Evolutionary conservation across 1,140 invertebrate genomes (phyloP), one percentile per base, ranked within the genome.

Genomic region (Plectrocnemia conspersa): DNA sequence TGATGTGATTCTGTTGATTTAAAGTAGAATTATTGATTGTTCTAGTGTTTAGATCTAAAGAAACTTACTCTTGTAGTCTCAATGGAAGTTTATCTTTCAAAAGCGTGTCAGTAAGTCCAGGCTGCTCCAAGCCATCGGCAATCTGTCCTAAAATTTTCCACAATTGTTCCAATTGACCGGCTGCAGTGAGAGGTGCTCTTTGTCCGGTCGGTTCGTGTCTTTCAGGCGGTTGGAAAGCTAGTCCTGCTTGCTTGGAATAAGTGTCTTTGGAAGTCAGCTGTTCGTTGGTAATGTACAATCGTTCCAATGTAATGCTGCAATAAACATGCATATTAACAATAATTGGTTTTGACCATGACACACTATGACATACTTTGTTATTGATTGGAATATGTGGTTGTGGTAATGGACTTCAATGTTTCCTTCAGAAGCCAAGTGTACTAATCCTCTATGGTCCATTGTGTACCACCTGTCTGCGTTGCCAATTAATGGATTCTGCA

Each of bases 1-100:
- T 5, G 77, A 76, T 52, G 82, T 73, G 11, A 79, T 69, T 35
- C 73, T 76, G 64, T 29, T 29, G 6, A n/a, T 29, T 7, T 29
- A 29, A 29, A 29, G n/a, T n/a, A 29, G n/a, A 7, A n/a, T 6
- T 7, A 29, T 7, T 29, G n/a, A 29, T 29, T 29, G 6, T 29
- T 6, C 27, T 29, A 29, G n/a, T 29, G n/a, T 29, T 29, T 29
- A 6, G 6, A 29, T 29, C 27, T n/a, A 29, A 29, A 38, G 11
- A 15, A 48, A 33, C 2, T 44, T 52, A 61, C 59, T 50, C 41
- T 45, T 61, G 52, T 50, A 61, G 49, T 19, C 53, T 46, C 13
- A 57, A 33, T 15, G 59, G 59, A 7, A 60, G 16, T 38, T 60
- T 56, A 22, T 60, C 58, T 46, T 41, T 56, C 4, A 60, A 38